phyloP scores from a whole-genome alignment of 2,888 invertebrate genomes.

The Synanthedon andrenaeformis region DNA sequence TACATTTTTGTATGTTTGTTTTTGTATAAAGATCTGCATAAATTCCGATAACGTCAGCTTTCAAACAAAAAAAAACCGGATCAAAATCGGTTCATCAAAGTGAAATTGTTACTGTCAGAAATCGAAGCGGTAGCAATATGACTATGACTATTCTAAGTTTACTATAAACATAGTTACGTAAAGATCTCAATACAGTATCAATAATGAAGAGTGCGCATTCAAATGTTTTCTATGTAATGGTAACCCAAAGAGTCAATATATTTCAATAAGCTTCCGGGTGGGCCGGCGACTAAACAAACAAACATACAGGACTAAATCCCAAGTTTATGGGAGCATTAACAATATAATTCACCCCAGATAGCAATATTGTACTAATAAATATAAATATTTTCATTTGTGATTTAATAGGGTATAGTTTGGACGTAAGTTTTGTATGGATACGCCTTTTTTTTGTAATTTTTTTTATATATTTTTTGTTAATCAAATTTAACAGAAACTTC shows the following conservation, averaged over 20 bases:
- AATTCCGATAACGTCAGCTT: too few relatives aligned
- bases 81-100: too few relatives aligned
- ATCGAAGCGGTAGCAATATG: too few relatives aligned
- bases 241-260: not conserved
- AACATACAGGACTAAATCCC: conserved; percentile 29
- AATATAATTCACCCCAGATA: conserved; percentile 55
- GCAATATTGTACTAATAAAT: conserved; percentile 49
- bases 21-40: too few relatives aligned
- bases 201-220: not conserved
- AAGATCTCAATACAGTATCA: not conserved
- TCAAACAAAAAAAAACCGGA: too few relatives aligned
- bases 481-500: not conserved
- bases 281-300: conserved; percentile 27
- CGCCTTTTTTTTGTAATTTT: not conserved
- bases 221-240: not conserved
- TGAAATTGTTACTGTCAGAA: too few relatives aligned
- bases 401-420: conserved; percentile 36
- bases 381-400: conserved; percentile 59
- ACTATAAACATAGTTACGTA: not conserved
- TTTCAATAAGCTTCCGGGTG: conserved; percentile 33
- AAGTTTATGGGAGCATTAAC: conserved; percentile 48
- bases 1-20: too few relatives aligned
- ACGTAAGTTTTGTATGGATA: conserved; percentile 21
- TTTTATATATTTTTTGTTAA: too few relatives aligned
- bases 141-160: too few relatives aligned